These are phyloP conservation scores for Papilio dardanus DNA, from an alignment of 1,140 invertebrate species.

Conservation along the genomic window DNA sequence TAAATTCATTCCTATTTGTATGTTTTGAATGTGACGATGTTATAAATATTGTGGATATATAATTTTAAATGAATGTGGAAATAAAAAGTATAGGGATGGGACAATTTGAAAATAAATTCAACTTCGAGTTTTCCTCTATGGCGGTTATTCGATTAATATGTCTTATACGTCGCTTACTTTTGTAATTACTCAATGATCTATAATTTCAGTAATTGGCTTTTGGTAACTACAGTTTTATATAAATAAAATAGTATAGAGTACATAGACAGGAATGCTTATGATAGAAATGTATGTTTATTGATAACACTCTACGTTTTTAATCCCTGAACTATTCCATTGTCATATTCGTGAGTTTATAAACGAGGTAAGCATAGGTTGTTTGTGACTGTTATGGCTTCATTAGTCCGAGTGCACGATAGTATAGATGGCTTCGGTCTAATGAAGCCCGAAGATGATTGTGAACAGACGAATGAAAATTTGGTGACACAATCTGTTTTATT, in stretches of 20 bases:
- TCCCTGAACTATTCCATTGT: too few species aligned
- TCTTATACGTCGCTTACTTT: neutral
- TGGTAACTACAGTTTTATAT: too few species aligned
- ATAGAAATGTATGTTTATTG: neutral
- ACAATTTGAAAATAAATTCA: neutral
- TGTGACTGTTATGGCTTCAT: too few species aligned
- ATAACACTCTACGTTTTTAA: too few species aligned
- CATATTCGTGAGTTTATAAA: too few species aligned
- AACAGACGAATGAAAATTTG: neutral
- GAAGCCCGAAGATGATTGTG: too few species aligned
- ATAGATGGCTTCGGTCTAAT: too few species aligned
- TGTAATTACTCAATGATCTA: neutral
- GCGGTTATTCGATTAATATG: neutral
- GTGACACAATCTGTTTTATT: neutral
- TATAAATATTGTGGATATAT: neutral
- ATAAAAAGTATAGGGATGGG: neutral
- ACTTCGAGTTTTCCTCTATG: neutral
- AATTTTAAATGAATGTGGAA: neutral
- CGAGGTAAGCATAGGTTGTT: too few species aligned
- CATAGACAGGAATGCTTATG: neutral
- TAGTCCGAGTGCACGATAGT: too few species aligned
- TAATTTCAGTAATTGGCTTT: too few species aligned
- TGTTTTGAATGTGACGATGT: neutral
- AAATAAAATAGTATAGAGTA: neutral
- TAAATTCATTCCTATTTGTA: constrained; percentile 12